phyloP scores from a whole-genome alignment of 2,113 vertebrate genomes.

The Gopherus flavomarginatus region DNA sequence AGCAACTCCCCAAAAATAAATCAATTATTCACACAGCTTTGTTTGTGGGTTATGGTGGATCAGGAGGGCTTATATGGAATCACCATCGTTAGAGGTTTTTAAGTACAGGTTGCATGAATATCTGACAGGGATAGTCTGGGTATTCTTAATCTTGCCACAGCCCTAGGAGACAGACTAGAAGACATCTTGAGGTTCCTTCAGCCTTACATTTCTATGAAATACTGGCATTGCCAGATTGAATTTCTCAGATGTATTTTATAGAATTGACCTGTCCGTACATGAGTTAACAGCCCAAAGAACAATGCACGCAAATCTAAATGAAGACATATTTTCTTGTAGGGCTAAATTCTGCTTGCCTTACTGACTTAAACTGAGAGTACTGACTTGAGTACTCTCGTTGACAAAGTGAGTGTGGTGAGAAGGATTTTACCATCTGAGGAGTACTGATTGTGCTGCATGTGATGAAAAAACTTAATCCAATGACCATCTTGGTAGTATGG shows the following conservation, averaged over 20 bases:
- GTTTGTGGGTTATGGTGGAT: not conserved
- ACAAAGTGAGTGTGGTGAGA: not conserved
- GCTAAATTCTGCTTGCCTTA: not conserved
- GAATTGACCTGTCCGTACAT: not conserved
- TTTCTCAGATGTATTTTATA: conserved; percentile 8
- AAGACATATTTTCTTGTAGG: not conserved
- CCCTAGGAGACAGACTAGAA: not conserved
- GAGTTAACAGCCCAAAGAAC: not conserved
- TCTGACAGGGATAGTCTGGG: not conserved
- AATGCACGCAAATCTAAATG: not conserved
- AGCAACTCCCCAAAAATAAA: not conserved
- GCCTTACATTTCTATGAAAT: not conserved
- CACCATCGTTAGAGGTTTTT: not conserved
- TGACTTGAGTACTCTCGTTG: not conserved
- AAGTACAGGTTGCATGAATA: not conserved
- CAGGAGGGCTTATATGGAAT: not conserved
- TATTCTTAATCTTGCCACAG: not conserved
- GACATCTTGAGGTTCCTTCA: not conserved
- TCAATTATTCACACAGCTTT: not conserved
- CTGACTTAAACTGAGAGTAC: not conserved
- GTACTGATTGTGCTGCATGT: not conserved
- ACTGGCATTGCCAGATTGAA: not conserved
- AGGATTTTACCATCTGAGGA: not conserved
- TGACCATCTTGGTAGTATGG: not conserved
- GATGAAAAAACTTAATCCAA: not conserved